Evolutionary conservation across 2,888 invertebrate species (phyloP).

Genomic region (Thecocarcelia acutangulata): DNA sequence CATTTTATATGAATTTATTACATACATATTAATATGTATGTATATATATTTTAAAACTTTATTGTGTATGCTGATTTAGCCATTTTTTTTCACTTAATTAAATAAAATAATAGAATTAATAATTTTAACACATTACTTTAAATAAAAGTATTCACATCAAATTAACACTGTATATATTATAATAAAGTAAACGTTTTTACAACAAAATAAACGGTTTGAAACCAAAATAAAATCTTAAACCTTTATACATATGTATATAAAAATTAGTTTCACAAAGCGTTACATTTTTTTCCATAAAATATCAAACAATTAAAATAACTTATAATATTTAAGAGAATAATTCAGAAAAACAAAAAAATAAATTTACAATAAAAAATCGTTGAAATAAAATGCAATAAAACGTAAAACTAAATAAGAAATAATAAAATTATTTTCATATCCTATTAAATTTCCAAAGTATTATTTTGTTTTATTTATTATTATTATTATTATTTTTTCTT

Average conservation of each 20-base stretch:
- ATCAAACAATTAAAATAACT: conserved; percentile 5
- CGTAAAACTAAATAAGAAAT: conserved; percentile 50
- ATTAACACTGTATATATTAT: conserved; percentile 37
- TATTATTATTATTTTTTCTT: too few relatives aligned
- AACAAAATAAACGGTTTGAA: conserved; percentile 35
- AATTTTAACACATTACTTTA: conserved; percentile 34
- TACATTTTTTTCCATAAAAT: conserved; percentile 13
- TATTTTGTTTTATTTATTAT: not conserved
- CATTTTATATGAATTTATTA: conserved; percentile 7
- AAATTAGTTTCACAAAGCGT: conserved; percentile 43
- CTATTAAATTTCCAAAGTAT: conserved; percentile 34
- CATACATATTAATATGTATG: too few relatives aligned
- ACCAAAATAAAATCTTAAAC: conserved; percentile 34
- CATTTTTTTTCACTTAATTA: conserved; percentile 37
- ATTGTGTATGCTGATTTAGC: conserved; percentile 40
- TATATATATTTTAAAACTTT: conserved; percentile 37
- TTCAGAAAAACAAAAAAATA: not conserved
- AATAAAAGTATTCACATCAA: conserved; percentile 52
- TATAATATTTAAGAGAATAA: not conserved
- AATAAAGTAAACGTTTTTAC: conserved; percentile 47
- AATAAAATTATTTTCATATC: conserved; percentile 39
- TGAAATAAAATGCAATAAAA: conserved; percentile 44
- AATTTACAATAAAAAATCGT: conserved; percentile 52
- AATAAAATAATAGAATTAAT: conserved; percentile 45
- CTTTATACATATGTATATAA: conserved; percentile 27